Evolutionary conservation across 2,888 invertebrate genomes (phyloP).

Genomic region (Panorpa germanica): DNA sequence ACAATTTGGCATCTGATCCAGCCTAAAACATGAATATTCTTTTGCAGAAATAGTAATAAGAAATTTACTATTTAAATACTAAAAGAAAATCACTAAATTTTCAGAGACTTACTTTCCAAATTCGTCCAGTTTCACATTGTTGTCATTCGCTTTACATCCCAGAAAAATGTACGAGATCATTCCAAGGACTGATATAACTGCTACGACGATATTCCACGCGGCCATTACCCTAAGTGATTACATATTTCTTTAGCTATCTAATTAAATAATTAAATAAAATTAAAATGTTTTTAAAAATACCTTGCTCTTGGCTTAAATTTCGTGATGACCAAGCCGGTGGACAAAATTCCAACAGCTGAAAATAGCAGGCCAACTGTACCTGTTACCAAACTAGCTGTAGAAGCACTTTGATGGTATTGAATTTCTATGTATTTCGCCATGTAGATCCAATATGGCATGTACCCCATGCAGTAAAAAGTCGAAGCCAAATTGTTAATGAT

Average conservation of each 20-base stretch:
- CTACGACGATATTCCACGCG: constrained; percentile 48
- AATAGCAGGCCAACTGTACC: constrained; percentile 51
- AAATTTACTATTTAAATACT: no score
- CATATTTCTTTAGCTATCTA: no score
- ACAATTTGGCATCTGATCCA: constrained; percentile 23
- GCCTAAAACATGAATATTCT: no score
- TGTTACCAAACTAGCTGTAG: constrained; percentile 49
- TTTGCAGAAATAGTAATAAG: constrained; percentile 23
- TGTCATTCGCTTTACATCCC: constrained; percentile 42
- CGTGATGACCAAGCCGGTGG: constrained; percentile 44
- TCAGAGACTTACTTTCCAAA: constrained; percentile 16
- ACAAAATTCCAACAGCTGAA: constrained; percentile 45
- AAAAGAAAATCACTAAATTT: no score
- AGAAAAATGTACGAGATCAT: constrained; percentile 44
- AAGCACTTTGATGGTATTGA: constrained; percentile 58
- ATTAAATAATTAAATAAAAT: no score
- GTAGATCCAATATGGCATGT: constrained; percentile 61
- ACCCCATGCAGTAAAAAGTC: constrained; percentile 51
- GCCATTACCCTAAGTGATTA: no score
- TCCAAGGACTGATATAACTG: constrained; percentile 37
- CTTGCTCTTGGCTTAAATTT: constrained; percentile 44
- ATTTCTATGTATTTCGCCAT: constrained; percentile 71
- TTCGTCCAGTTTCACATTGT: constrained; percentile 22
- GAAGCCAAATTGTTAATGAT: constrained; percentile 56
- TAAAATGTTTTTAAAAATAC: no score